Conservation (phyloP, 2,888 invertebrate genomes). For the Troides oblongomaculatus region DNA sequence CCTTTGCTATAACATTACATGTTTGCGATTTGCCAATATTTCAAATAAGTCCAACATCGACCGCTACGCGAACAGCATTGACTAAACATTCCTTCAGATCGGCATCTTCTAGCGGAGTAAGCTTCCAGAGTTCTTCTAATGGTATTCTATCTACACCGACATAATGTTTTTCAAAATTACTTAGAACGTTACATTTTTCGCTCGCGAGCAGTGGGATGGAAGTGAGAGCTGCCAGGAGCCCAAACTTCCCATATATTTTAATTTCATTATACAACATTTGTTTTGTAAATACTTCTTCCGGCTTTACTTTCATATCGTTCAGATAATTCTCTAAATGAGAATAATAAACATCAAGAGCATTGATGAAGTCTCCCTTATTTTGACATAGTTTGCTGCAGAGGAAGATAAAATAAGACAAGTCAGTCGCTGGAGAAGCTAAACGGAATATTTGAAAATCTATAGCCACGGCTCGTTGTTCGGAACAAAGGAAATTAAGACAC, state of each 20-base stretch:
- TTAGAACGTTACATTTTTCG: slow-evolving; percentile 45
- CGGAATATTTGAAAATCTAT: slow-evolving; percentile 57
- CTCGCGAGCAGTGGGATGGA: slow-evolving; percentile 48
- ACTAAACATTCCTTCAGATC: slow-evolving; percentile 46
- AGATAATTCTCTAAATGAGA: slow-evolving; percentile 45
- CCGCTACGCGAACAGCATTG: slow-evolving; percentile 48
- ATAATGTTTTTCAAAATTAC: slow-evolving; percentile 39
- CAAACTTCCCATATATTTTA: slow-evolving; percentile 49
- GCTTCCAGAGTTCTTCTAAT: slow-evolving; percentile 48
- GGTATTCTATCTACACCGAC: slow-evolving; percentile 45
- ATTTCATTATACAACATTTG: slow-evolving; percentile 47
- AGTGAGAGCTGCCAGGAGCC: slow-evolving; percentile 45
- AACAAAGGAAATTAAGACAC: slow-evolving; percentile 52
- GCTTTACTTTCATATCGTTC: slow-evolving; percentile 48
- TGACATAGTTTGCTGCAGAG: slow-evolving; percentile 39
- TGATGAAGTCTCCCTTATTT: slow-evolving; percentile 44
- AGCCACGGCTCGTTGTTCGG: slow-evolving; percentile 42
- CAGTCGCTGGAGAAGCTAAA: slow-evolving; percentile 49
- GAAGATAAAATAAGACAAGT: slow-evolving; percentile 45
- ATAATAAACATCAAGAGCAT: slow-evolving; percentile 49
- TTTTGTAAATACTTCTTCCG: slow-evolving; percentile 41
- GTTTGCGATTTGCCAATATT: neutral
- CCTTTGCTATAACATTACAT: neutral
- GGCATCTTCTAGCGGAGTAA: slow-evolving; percentile 43
- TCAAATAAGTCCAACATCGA: slow-evolving; percentile 50